Evolutionary conservation across 2,113 vertebrate genomes (phyloP), one percentile per base, ranked within the genome.

Genomic region (Deroptyus accipitrinus): DNA sequence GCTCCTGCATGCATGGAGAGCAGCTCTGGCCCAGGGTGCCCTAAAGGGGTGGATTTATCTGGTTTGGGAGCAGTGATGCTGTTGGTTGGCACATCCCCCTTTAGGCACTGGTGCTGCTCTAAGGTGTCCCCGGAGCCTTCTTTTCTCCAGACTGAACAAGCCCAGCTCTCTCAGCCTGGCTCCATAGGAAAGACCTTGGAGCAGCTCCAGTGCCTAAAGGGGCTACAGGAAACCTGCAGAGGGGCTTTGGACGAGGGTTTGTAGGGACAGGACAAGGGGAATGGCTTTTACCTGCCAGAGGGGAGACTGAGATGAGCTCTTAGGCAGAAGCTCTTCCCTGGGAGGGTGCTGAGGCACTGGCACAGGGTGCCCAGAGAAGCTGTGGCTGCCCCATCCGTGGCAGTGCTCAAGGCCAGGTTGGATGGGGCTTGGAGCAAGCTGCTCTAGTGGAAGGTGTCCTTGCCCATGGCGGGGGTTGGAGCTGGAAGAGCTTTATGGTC

Each of bases 51-150:
- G 54, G 54, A 10, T 79, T 75, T n/a, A 2, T 17, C 22, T 5
- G 46, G 25, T n/a, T 41, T 57, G 55, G 51, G 33, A 24, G 52
- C 0, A 0, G 9, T 2, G 7, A 7, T 6, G 42, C 52, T 1
- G 1, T 31, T 1, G 37, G 0, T 3, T 66, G 91, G 67, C 54
- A 9, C 39, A 1, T 70, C 24, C 59, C 57, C 33, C 33, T 59
- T 59, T n/a, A 59, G 57, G 33, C 57, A 23, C 20, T 59, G 57
- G 33, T 23, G 57, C 33, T 59, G 57, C 57, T n/a, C 20, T 59
- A 23, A n/a, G 33, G 57, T n/a, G 33, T 59, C 33, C 8, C 13
- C 3, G 6, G 20, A 59, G 57, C 57, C 33, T 5, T 10, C 57
- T 59, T 23, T n/a, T 59, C 57, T 59, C 20, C 33, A n/a, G 57